These are phyloP conservation scores for Protobothrops flavoviridis DNA, from an alignment of 2,113 vertebrate species.

Conservation along the genomic window DNA sequence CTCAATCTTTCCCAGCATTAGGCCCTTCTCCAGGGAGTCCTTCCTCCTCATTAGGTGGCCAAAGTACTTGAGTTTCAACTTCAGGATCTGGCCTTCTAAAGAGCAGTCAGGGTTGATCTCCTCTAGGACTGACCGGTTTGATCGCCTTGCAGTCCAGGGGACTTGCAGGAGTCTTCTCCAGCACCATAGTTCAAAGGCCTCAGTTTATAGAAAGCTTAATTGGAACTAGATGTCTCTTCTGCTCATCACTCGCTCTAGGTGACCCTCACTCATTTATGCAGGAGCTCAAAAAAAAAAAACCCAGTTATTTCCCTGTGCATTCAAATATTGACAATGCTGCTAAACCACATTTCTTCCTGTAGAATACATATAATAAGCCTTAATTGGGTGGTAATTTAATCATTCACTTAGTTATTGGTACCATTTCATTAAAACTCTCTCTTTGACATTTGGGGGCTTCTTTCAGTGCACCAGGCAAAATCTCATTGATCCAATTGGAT, in stretches of 20 bases:
- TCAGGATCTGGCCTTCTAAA: too few species aligned
- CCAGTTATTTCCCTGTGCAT: neutral
- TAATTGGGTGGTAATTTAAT: neutral
- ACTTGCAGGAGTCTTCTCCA: too few species aligned
- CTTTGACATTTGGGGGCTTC: neutral
- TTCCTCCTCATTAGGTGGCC: too few species aligned
- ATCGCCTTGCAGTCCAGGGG: too few species aligned
- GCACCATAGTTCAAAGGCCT: too few species aligned
- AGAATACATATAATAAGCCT: neutral
- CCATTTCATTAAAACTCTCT: neutral
- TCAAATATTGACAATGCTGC: neutral
- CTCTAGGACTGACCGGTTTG: too few species aligned
- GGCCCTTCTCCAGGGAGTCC: too few species aligned
- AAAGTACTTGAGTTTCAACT: too few species aligned
- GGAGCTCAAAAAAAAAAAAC: neutral
- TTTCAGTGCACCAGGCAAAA: neutral
- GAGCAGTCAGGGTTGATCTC: too few species aligned
- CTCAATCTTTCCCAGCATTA: too few species aligned
- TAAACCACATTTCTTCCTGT: neutral
- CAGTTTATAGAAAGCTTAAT: neutral
- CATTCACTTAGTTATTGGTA: neutral
- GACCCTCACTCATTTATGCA: neutral
- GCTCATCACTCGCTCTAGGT: neutral
- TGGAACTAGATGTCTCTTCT: neutral
- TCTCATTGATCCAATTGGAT: neutral